Evolutionary conservation across 2,797 vertebrate species (phyloP).

Genomic region (Champsocephalus esox): DNA sequence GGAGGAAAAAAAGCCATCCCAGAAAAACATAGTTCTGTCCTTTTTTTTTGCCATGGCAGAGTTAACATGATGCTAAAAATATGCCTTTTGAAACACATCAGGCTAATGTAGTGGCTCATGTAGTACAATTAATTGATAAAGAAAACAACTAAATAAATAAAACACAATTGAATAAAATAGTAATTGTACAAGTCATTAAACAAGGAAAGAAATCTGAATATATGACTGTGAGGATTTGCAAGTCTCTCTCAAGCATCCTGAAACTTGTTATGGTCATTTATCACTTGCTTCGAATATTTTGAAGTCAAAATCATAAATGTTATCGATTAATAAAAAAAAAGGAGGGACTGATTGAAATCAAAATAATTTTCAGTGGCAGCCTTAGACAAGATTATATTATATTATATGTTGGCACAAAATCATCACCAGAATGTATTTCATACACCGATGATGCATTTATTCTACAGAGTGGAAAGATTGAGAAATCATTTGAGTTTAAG

Average conservation of each 20-base stretch:
- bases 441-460: constrained; percentile 33
- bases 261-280: not conserved
- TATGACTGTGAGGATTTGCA: not conserved
- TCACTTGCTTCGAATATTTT: constrained; percentile 8
- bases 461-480: constrained; percentile 64
- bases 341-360: not conserved
- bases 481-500: constrained; percentile 78
- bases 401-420: constrained; percentile 28
- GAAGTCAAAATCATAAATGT: not conserved
- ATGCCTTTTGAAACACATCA: not conserved
- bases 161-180: not conserved
- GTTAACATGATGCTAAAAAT: constrained; percentile 24
- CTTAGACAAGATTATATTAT: constrained; percentile 4
- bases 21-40: constrained; percentile 37
- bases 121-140: not conserved
- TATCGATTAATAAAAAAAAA: not conserved
- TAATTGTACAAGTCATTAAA: not conserved
- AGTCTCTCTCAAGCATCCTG: not conserved
- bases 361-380: not conserved
- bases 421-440: constrained; percentile 17
- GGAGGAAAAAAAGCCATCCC: constrained; percentile 34
- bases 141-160: not conserved
- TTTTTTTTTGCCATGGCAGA: constrained; percentile 4
- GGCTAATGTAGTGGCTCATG: not conserved
- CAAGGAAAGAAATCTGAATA: not conserved